Evolutionary conservation across 2,888 invertebrate species (phyloP).

Genomic region (Mythimna ferrago): DNA sequence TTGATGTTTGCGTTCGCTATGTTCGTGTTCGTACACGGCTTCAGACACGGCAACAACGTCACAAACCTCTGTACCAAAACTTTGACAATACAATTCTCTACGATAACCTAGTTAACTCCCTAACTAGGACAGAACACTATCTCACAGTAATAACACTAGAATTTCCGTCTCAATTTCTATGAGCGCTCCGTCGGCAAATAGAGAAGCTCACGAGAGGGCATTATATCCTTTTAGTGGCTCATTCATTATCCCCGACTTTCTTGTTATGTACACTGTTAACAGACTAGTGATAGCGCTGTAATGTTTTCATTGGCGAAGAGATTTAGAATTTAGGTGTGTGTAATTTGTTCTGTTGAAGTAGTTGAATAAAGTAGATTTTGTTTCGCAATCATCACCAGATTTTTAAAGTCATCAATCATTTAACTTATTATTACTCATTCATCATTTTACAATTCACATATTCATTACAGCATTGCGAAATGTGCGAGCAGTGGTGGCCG

Average conservation of each 20-base stretch:
- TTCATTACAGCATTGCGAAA: too few relatives aligned
- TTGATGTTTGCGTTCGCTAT: too few relatives aligned
- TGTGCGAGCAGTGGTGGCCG: too few relatives aligned
- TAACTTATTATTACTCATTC: too few relatives aligned
- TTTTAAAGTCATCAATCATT: too few relatives aligned
- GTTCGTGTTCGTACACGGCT: too few relatives aligned
- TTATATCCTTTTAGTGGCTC: constrained; percentile 43
- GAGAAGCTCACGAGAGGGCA: constrained; percentile 31
- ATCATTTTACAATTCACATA: too few relatives aligned
- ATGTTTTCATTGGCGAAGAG: constrained; percentile 19
- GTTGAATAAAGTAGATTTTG: neutral
- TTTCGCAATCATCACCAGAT: too few relatives aligned
- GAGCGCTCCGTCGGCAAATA: constrained; percentile 41
- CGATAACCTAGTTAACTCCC: constrained; percentile 37
- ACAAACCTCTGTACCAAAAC: constrained; percentile 2
- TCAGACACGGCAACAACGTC: neutral
- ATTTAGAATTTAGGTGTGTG: constrained; percentile 10
- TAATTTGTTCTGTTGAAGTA: neutral
- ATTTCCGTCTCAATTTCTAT: constrained; percentile 45
- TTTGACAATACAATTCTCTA: constrained; percentile 20
- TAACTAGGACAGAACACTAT: constrained; percentile 28
- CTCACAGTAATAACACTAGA: constrained; percentile 37
- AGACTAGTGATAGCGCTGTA: constrained; percentile 14
- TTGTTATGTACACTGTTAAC: constrained; percentile 42
- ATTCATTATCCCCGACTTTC: constrained; percentile 41